Evolutionary conservation across 2,888 invertebrate genomes (phyloP).

Genomic region (Acrobasis repandana): DNA sequence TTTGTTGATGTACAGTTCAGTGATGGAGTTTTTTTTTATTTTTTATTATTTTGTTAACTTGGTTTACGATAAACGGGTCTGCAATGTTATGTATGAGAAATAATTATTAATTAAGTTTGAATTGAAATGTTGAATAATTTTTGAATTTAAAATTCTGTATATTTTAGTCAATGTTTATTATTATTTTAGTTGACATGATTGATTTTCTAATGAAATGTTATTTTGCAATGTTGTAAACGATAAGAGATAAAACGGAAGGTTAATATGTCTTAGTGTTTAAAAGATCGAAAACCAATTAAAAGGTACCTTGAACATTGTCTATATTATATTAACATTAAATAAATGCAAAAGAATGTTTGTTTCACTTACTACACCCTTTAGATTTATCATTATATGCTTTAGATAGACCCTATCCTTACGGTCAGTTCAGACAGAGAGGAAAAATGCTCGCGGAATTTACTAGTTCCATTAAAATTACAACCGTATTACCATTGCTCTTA

Average conservation of each 20-base stretch:
- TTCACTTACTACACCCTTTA: conserved; percentile 39
- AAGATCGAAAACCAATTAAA: conserved; percentile 81
- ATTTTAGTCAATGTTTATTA: conserved; percentile 79
- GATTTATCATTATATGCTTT: not conserved
- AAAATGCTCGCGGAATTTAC: no score
- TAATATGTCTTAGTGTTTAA: conserved; percentile 78
- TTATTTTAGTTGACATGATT: conserved; percentile 67
- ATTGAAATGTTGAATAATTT: conserved; percentile 66
- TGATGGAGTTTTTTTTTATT: conserved; percentile 70
- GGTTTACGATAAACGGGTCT: conserved; percentile 79
- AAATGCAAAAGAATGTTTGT: conserved; percentile 68
- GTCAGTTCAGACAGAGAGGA: no score
- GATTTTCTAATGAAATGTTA: conserved; percentile 74
- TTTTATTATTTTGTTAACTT: conserved; percentile 76
- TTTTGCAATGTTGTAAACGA: conserved; percentile 77
- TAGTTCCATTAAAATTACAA: no score
- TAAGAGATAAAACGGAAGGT: conserved; percentile 72
- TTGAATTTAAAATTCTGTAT: conserved; percentile 77
- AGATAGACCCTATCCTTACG: no score
- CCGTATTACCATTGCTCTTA: no score
- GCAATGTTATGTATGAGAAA: conserved; percentile 75
- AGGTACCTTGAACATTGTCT: conserved; percentile 83
- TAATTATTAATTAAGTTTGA: conserved; percentile 72
- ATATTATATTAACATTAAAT: conserved; percentile 83
- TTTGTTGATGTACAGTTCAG: conserved; percentile 69